A percentile compares a stretch with the other conserved stretches of the same genome.
These are phyloP conservation scores for Chrysaora quinquecirrha DNA, from an alignment of 30 jellyfish, hydroid and myxozoan genomes.

Conservation along the genomic window DNA sequence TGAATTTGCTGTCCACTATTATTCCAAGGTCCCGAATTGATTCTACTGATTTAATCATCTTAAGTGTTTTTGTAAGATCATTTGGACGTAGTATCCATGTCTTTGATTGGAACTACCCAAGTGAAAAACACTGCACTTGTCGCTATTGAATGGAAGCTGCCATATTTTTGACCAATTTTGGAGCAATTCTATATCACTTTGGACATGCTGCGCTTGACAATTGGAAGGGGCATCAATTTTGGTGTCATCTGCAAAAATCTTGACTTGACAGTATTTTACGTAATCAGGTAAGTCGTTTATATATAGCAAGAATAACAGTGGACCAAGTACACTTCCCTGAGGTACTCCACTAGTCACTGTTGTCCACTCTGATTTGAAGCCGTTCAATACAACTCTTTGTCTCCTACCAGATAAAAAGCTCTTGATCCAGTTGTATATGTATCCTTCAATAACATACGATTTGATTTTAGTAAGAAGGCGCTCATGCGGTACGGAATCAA, in stretches of 20 bases:
- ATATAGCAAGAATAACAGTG: conserved; percentile 7
- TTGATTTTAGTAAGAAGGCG: conserved; percentile 8
- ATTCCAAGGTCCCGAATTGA: conserved; percentile 34
- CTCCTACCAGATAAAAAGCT: conserved; percentile 23
- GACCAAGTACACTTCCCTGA: conserved; percentile 39
- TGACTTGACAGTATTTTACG: not conserved
- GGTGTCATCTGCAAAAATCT: not conserved
- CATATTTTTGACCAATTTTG: not conserved
- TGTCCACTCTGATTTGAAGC: conserved; percentile 28
- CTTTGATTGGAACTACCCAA: conserved; percentile 23
- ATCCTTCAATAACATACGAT: not conserved
- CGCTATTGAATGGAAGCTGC: conserved; percentile 13
- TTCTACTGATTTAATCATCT: conserved; percentile 3
- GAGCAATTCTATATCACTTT: not conserved
- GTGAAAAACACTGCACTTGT: conserved; percentile 14
- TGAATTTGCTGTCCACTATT: conserved; percentile 14
- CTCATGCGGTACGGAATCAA: conserved; percentile 27
- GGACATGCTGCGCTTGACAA: not conserved
- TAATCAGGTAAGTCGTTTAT: not conserved
- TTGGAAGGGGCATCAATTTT: not conserved
- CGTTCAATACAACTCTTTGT: conserved; percentile 31
- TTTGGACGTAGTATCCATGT: conserved; percentile 3
- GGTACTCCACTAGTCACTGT: conserved; percentile 40
- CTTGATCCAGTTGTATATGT: not conserved
- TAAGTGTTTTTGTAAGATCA: conserved; percentile 1